Percentiles rank a stretch among this genome's conserved stretches.
Conservation (phyloP, 2,888 invertebrate genomes). For the Ophioninae sp. region DNA sequence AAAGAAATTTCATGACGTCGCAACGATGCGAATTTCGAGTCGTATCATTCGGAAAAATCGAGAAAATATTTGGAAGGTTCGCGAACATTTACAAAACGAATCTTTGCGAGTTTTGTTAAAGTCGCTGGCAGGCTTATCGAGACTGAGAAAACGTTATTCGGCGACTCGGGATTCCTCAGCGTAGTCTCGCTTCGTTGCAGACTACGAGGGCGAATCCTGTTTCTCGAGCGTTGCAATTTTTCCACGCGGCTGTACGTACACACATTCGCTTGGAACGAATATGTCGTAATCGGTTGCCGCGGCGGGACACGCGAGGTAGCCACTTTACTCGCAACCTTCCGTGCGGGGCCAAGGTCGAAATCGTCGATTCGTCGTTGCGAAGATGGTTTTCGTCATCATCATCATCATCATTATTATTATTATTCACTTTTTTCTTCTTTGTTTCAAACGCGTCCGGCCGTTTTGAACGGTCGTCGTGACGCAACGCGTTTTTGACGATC, state of each 20-base stretch:
- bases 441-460: not conserved
- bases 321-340: conserved; percentile 1
- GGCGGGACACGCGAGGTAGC: conserved; percentile 44
- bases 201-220: conserved; percentile 21
- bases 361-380: conserved; percentile 23
- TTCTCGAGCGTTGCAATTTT: conserved; percentile 5
- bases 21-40: too few relatives aligned
- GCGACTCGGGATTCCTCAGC: not conserved
- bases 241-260: not conserved
- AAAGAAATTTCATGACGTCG: too few relatives aligned
- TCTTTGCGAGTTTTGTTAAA: too few relatives aligned
- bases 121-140: too few relatives aligned
- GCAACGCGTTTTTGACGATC: not conserved
- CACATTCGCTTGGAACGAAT: conserved; percentile 25
- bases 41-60: too few relatives aligned
- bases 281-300: conserved; percentile 45
- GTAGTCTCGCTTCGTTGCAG: not conserved
- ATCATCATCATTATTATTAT: not conserved
- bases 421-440: not conserved
- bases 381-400: not conserved
- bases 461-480: not conserved
- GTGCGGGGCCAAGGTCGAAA: conserved; percentile 48
- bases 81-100: too few relatives aligned
- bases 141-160: too few relatives aligned
- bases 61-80: too few relatives aligned